Evolutionary conservation across 2,113 vertebrate species (phyloP).

Genomic region (Cephalopholis sonnerati): DNA sequence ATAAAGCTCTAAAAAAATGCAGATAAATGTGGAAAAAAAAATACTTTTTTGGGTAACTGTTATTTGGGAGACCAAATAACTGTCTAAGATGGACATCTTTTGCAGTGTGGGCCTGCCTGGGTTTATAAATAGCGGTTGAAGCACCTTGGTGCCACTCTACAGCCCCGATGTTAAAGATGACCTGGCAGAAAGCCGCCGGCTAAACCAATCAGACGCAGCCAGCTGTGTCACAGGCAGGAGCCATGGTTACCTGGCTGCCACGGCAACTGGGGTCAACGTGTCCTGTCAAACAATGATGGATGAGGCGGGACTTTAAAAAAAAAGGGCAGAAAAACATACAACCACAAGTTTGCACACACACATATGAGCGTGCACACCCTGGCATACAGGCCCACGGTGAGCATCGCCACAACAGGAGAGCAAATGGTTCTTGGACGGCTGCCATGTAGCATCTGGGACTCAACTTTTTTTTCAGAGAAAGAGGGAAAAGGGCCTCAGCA

Average conservation of each 20-base stretch:
- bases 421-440: slow-evolving; percentile 56
- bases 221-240: slow-evolving; percentile 71
- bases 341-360: slow-evolving; percentile 11
- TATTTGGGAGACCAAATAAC: background rate
- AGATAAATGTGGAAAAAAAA: background rate
- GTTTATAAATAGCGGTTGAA: slow-evolving; percentile 62
- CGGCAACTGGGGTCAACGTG: slow-evolving; percentile 68
- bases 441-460: slow-evolving; percentile 63
- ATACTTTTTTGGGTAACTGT: no score
- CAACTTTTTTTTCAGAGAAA: slow-evolving; percentile 22
- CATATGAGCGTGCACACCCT: background rate
- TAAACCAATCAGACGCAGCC: slow-evolving; percentile 69
- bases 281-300: slow-evolving; percentile 71
- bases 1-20: background rate
- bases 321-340: slow-evolving; percentile 23
- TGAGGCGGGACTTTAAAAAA: slow-evolving; percentile 25
- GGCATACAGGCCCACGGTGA: slow-evolving; percentile 16
- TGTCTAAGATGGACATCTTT: slow-evolving; percentile 4
- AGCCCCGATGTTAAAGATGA: slow-evolving; percentile 69
- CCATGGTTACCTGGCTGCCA: slow-evolving; percentile 78
- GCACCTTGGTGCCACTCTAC: slow-evolving; percentile 52
- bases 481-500: slow-evolving; percentile 13
- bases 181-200: slow-evolving; percentile 60
- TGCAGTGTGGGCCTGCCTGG: slow-evolving; percentile 22
- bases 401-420: slow-evolving; percentile 50